Base-by-base conservation (phyloP, 2,113 vertebrate genomes). In the Camarhynchus parvulus region DNA sequence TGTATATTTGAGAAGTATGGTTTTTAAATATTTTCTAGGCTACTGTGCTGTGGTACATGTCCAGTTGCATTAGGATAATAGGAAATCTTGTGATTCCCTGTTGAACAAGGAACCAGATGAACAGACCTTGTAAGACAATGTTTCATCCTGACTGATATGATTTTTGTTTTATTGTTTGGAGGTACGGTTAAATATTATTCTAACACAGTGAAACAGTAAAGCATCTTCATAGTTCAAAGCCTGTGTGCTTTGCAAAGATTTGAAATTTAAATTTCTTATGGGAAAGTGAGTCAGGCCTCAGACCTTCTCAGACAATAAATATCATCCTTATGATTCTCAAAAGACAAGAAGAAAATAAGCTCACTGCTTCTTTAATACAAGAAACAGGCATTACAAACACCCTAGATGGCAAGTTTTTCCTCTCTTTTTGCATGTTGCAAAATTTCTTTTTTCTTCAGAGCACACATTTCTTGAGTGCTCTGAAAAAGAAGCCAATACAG, bases 1-100 rank as follows among this genome's bases (percentile, higher is more conserved):
- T 95, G 88, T 92, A 41, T 87, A 39, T 84, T 79, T 84, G 76
- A 90, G 62, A 79, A 87, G 23, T 30, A 50, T 53, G 58, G 28
- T 73, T 89, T 91, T 95, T 2, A 82, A 68, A 82, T 56, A 79
- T 95, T 91, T 93, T 87, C 63, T 69, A 64, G 49, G 46, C 35
- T 91, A 18, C n/a, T 2, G 9, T 91, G 83, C 74, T 94, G 55
- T 87, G 83, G 63, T 81, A 87, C 39, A 44, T 85, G 78, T 92
- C 89, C 74, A 89, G 83, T 92, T 94, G 35, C 77, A 94, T 96
- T 96, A 94, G 74, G 90, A 44, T 94, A 83, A 80, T 30, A 92
- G 41, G 58, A 94, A 74, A 73, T 93, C 83, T 87, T 89, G 35
- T 91, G 58, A 95, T 91, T 94, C 83, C 74, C 83, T 22, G 21